Percentiles rank a stretch among this genome's conserved stretches.
Evolutionary conservation across 2,113 vertebrate species (phyloP).

Genomic region (Nycticorax nycticorax): DNA sequence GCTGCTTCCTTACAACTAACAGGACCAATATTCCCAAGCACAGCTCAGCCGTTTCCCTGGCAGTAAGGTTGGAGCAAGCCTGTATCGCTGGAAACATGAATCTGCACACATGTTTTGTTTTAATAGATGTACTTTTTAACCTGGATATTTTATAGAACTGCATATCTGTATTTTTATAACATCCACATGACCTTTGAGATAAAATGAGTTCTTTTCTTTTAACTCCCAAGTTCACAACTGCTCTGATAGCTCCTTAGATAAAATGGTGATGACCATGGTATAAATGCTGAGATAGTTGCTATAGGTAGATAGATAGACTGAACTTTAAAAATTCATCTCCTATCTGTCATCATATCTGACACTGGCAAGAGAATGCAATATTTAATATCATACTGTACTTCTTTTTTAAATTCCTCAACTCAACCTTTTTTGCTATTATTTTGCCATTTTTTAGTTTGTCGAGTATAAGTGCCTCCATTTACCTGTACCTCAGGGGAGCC

Average conservation of each 20-base stretch:
- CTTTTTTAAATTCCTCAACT: background rate
- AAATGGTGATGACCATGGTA: conserved; percentile 11
- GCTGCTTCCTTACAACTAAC: background rate
- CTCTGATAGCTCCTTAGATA: conserved; percentile 56
- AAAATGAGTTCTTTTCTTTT: conserved; percentile 50
- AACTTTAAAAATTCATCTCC: conserved; percentile 47
- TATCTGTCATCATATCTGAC: background rate
- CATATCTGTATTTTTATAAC: conserved; percentile 19
- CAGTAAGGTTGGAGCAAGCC: background rate
- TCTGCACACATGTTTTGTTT: background rate
- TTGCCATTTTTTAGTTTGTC: background rate
- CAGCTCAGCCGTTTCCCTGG: background rate
- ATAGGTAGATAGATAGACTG: conserved; percentile 12
- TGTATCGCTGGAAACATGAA: background rate
- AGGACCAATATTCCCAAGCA: background rate
- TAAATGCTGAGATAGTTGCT: conserved; percentile 25
- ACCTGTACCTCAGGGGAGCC: background rate
- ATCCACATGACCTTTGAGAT: conserved; percentile 42
- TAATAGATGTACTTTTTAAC: conserved; percentile 27
- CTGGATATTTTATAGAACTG: background rate
- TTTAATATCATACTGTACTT: background rate
- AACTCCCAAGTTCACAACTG: conserved; percentile 42
- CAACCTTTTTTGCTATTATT: background rate
- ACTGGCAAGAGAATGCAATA: background rate
- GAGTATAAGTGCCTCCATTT: background rate